Evolutionary conservation across 2,113 vertebrate species (phyloP), one percentile per base, ranked within the genome.

Genomic region (Aptenodytes forsteri): DNA sequence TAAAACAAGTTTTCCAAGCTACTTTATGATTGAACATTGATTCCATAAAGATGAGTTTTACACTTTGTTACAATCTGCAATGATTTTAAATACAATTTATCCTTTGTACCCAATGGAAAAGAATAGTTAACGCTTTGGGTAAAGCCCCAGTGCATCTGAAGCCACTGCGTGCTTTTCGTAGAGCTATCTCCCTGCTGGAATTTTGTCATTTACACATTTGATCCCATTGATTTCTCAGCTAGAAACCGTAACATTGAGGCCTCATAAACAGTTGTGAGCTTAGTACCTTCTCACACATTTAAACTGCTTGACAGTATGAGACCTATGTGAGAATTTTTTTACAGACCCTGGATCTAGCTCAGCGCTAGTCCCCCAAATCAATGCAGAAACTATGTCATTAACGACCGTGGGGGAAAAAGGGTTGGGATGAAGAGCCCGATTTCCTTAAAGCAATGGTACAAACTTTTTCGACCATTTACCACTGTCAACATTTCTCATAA

Each of bases 401-500:
- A 71, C 5, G 55, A 15, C 23, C 0, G 0, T 4, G 7, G 3
- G 4, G 6, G 7, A 3, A 61, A 64, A 54, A 49, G 16, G 12
- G 4, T 8, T 56, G 18, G 30, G n/a, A 83, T 25, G 27, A 95
- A 73, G 18, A 87, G 19, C 13, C 2, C 38, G 22, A 82, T 40
- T 55, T 82, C 22, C 32, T 87, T 54, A 84, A 66, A 71, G 36
- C 34, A 89, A 36, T 4, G 13, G 9, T 6, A n/a, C 8, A 83
- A 25, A 56, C 14, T 64, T 77, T 40, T 85, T 29, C n/a, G 76
- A 83, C 4, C 13, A 26, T 62, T 77, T 69, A 36, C 11, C 12
- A 42, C 27, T 44, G 30, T 30, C 6, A 8, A 11, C 26, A 67
- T 72, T 70, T 94, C 67, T 87, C n/a, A 34, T 19, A n/a, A 71